A percentile compares a stretch with the other conserved stretches of the same genome.
Evolutionary conservation across 1,140 invertebrate species (phyloP).

Genomic region (Papilio polyxenes): DNA sequence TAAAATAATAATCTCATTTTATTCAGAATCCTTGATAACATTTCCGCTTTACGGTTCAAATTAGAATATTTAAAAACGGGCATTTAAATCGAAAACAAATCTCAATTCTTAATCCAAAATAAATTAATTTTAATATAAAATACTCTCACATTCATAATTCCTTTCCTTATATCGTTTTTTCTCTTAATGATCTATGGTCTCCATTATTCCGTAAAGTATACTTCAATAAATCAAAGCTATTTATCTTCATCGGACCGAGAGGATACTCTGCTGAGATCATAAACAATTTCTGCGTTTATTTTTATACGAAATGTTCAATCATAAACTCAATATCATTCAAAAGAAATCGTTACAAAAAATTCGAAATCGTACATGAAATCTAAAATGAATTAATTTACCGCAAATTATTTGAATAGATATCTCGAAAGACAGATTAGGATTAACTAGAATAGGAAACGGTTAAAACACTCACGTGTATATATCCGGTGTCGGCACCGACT

Average conservation of each 20-base stretch:
- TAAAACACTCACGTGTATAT: too few species aligned
- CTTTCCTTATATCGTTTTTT: neutral
- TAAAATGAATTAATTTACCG: neutral
- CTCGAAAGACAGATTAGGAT: too few species aligned
- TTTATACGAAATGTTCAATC: constrained; percentile 23
- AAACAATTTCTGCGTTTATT: constrained; percentile 18
- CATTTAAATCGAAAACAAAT: neutral
- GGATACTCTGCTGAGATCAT: constrained; percentile 9
- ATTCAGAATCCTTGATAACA: neutral
- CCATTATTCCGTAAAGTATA: constrained; percentile 9
- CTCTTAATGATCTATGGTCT: constrained; percentile 21
- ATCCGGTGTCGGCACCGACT: too few species aligned
- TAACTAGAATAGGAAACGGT: too few species aligned
- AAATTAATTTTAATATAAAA: neutral
- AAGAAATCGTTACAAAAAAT: neutral
- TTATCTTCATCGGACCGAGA: constrained; percentile 26
- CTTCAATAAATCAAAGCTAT: constrained; percentile 27
- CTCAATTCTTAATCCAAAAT: neutral
- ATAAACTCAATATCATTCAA: neutral
- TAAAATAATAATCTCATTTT: neutral
- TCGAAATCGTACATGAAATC: neutral
- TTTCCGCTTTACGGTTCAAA: neutral
- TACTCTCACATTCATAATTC: neutral
- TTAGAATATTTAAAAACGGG: neutral
- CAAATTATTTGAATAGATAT: too few species aligned